These are phyloP conservation scores for Andrena bucephala DNA, from an alignment of 2,888 invertebrate species.

Conservation along the genomic window DNA sequence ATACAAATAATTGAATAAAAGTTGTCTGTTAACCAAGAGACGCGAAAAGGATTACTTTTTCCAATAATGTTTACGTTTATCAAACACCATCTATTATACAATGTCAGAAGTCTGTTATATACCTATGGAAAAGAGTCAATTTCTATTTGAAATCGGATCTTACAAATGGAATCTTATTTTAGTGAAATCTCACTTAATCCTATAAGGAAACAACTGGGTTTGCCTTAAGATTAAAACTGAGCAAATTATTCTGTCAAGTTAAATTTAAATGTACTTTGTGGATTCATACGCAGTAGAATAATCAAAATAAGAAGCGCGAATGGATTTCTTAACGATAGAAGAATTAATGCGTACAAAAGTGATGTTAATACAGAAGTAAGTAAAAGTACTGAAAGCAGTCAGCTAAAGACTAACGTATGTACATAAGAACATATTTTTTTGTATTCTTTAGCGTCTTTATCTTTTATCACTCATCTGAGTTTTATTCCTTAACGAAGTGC, in stretches of 20 bases:
- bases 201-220: no score
- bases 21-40: neutral
- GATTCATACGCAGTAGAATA: no score
- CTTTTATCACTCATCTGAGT: neutral
- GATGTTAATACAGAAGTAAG: neutral
- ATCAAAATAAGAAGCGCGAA: no score
- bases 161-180: neutral
- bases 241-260: no score
- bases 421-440: neutral
- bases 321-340: no score
- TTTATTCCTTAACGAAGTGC: no score
- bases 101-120: neutral
- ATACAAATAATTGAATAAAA: no score
- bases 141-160: no score
- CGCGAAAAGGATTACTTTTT: neutral
- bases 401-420: neutral
- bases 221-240: no score
- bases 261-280: no score
- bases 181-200: neutral
- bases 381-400: neutral
- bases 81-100: neutral
- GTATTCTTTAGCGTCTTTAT: neutral
- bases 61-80: neutral
- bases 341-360: neutral
- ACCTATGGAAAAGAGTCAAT: no score